These are phyloP conservation scores for Ondatra zibethicus DNA, from an alignment of 2,113 vertebrate genomes.

Conservation along the genomic window DNA sequence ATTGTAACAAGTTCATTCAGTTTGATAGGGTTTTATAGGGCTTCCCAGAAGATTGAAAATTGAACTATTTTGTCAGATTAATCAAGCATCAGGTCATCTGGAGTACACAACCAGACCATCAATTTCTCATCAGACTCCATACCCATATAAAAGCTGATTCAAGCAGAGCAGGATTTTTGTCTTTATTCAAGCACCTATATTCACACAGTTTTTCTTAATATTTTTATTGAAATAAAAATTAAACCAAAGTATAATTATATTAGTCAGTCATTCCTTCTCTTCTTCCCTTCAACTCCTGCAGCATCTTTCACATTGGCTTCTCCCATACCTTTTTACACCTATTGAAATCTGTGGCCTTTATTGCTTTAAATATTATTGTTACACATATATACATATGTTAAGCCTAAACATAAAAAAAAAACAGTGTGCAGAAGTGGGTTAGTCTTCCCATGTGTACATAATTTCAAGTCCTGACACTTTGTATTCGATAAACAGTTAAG, in stretches of 20 bases:
- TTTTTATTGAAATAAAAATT: too few relatives aligned
- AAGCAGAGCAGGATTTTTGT: neutral
- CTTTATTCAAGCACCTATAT: neutral
- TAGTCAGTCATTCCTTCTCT: too few relatives aligned
- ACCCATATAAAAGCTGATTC: neutral
- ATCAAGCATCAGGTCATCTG: constrained; percentile 25
- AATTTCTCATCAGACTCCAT: neutral
- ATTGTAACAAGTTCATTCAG: constrained; percentile 8
- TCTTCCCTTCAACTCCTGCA: too few relatives aligned
- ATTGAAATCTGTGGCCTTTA: neutral
- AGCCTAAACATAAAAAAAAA: too few relatives aligned
- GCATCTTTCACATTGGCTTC: too few relatives aligned
- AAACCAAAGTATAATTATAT: neutral
- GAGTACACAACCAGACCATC: neutral
- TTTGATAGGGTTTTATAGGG: constrained; percentile 10
- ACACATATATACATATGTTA: neutral
- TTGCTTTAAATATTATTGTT: neutral
- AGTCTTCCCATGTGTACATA: neutral
- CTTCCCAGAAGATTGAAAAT: constrained; percentile 14
- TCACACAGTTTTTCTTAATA: neutral
- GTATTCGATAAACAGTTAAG: neutral
- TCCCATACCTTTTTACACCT: neutral
- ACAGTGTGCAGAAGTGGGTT: neutral
- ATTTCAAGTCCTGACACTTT: neutral
- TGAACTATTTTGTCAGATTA: constrained; percentile 17